Percentiles rank a stretch among this genome's conserved stretches.
Conservation (phyloP, 64 coral and sea anemone genomes). For the Dendrophyllia cribrosa region DNA sequence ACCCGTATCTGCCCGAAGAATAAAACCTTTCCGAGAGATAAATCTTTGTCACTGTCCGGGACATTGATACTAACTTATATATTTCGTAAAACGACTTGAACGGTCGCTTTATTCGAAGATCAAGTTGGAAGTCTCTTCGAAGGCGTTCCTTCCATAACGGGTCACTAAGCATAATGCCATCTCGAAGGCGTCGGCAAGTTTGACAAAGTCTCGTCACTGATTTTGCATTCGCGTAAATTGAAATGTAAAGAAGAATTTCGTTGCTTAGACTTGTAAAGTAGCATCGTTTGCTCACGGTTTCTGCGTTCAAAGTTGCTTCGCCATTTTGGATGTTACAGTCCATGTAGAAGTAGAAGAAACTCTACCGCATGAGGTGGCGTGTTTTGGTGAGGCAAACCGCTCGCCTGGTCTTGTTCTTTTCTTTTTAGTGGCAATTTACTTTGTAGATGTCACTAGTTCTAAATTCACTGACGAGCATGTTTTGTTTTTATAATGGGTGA, state of each 20-base stretch:
- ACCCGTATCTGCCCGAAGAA: slow-evolving; percentile 80
- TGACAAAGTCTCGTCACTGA: slow-evolving; percentile 63
- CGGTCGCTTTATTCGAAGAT: slow-evolving; percentile 56
- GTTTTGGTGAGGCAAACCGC: not conserved
- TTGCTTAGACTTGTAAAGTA: slow-evolving; percentile 69
- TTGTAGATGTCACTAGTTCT: slow-evolving; percentile 38
- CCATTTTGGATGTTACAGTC: not conserved
- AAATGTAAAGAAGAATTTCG: slow-evolving; percentile 67
- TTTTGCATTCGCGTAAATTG: slow-evolving; percentile 63
- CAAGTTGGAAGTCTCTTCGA: slow-evolving; percentile 75
- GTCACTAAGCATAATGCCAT: slow-evolving; percentile 64
- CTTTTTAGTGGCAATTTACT: slow-evolving; percentile 13
- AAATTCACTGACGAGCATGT: slow-evolving; percentile 6
- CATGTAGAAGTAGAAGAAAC: slow-evolving; percentile 4
- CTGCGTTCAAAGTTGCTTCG: not conserved
- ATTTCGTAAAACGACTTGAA: slow-evolving; percentile 79
- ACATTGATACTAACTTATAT: slow-evolving; percentile 81
- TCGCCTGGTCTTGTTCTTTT: not conserved
- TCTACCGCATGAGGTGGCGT: not conserved
- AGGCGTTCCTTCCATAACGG: slow-evolving; percentile 75
- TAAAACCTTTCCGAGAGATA: slow-evolving; percentile 91
- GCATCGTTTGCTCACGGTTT: slow-evolving; percentile 17
- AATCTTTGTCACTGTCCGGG: slow-evolving; percentile 66
- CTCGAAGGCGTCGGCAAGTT: slow-evolving; percentile 68
- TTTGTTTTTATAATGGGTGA: not conserved